phyloP scores from a whole-genome alignment of 2,888 invertebrate species.

The Drosophila koepferae region DNA sequence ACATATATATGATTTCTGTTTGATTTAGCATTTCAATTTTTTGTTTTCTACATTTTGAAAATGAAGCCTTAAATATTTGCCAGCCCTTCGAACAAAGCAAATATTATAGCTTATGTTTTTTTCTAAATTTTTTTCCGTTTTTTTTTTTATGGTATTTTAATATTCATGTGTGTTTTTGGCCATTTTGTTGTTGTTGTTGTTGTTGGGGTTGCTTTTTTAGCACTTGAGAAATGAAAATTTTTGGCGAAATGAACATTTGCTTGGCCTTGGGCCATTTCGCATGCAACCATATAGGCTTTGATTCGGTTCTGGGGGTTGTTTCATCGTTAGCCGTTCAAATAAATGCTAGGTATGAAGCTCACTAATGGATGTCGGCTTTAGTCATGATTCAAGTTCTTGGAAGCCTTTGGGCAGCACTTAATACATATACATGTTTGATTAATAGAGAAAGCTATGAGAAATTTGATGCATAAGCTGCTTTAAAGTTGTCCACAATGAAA shows the following conservation, averaged over 20 bases:
- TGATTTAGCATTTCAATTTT: slow-evolving; percentile 45
- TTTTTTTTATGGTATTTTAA: slow-evolving; percentile 69
- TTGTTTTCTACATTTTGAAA: slow-evolving; percentile 34
- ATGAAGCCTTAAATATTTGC: slow-evolving; percentile 75
- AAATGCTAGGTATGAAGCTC: slow-evolving; percentile 27
- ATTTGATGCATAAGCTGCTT: neutral
- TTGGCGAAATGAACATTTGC: slow-evolving; percentile 73
- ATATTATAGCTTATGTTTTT: slow-evolving; percentile 64
- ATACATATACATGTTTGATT: neutral
- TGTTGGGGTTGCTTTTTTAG: slow-evolving; percentile 48
- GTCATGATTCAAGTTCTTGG: neutral
- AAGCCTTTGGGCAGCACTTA: neutral
- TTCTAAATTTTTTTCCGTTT: slow-evolving; percentile 33
- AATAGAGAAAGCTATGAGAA: neutral
- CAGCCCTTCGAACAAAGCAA: slow-evolving; percentile 63
- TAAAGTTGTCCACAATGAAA: neutral
- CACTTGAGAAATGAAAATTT: slow-evolving; percentile 78
- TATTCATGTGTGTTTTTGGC: slow-evolving; percentile 58
- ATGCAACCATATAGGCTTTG: slow-evolving; percentile 1
- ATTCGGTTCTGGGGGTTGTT: slow-evolving; percentile 1
- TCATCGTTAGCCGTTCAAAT: slow-evolving; percentile 16
- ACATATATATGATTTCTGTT: slow-evolving; percentile 31
- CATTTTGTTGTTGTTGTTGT: neutral
- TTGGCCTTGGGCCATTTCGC: slow-evolving; percentile 59
- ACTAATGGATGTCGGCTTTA: slow-evolving; percentile 42